A percentile compares a stretch with the other conserved stretches of the same genome.
These are phyloP conservation scores for Varecia variegata DNA, from an alignment of 2,797 vertebrate genomes.

Conservation along the genomic window DNA sequence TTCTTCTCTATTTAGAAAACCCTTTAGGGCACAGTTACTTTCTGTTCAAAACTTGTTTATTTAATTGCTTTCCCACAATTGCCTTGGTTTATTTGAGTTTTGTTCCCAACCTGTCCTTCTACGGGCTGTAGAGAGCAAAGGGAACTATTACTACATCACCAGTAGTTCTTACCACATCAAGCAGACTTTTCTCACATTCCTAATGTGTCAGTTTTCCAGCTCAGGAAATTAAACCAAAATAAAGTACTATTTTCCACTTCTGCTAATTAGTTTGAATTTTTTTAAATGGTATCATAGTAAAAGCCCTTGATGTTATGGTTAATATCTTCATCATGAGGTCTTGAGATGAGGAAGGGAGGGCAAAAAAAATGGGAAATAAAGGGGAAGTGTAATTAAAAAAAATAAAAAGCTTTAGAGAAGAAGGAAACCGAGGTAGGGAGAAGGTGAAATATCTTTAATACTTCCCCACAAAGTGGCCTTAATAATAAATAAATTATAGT, in stretches of 20 bases:
- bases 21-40: conserved; percentile 45
- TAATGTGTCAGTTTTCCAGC: background rate
- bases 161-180: background rate
- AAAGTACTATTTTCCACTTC: background rate
- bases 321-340: background rate
- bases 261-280: background rate
- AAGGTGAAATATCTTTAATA: background rate
- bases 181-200: background rate
- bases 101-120: background rate
- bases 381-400: background rate
- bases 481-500: background rate
- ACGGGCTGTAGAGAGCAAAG: background rate
- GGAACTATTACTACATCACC: background rate
- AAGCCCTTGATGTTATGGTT: background rate
- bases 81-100: background rate
- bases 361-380: background rate
- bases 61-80: conserved; percentile 42
- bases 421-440: background rate
- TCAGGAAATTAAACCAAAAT: background rate
- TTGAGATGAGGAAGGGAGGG: background rate
- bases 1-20: conserved; percentile 56
- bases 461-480: background rate
- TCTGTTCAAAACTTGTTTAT: conserved; percentile 54
- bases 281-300: background rate
- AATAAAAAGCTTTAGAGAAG: background rate